Percentiles rank a stretch among this genome's conserved stretches.
Evolutionary conservation across 2,888 invertebrate genomes (phyloP).

Genomic region (Cheilosia scutellata): DNA sequence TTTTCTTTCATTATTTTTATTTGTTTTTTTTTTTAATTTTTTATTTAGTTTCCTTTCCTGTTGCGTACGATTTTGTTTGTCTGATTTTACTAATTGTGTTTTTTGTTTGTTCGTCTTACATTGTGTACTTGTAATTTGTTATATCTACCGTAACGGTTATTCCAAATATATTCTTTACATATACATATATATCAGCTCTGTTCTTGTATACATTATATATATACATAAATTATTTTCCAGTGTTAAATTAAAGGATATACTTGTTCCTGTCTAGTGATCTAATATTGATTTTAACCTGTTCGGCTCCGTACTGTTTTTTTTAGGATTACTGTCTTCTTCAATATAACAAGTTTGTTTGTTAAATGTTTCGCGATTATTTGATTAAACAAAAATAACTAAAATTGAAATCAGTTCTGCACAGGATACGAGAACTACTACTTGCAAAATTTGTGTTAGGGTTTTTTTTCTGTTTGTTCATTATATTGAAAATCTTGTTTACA

Average conservation of each 20-base stretch:
- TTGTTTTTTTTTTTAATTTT: slow-evolving; percentile 57
- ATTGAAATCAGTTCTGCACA: slow-evolving; percentile 68
- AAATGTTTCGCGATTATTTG: slow-evolving; percentile 73
- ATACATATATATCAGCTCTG: slow-evolving; percentile 71
- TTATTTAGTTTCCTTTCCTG: slow-evolving; percentile 63
- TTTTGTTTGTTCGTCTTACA: slow-evolving; percentile 59
- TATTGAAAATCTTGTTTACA: slow-evolving; percentile 56
- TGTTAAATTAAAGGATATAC: slow-evolving; percentile 68
- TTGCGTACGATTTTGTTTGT: slow-evolving; percentile 56
- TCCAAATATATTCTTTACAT: slow-evolving; percentile 65
- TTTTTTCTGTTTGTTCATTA: slow-evolving; percentile 37
- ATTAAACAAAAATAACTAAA: slow-evolving; percentile 39
- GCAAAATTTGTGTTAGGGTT: slow-evolving; percentile 40
- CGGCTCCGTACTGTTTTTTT: slow-evolving; percentile 46
- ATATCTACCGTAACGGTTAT: slow-evolving; percentile 72
- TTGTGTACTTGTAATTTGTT: slow-evolving; percentile 70
- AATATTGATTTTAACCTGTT: slow-evolving; percentile 70
- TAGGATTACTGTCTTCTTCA: slow-evolving; percentile 51
- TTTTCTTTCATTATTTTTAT: slow-evolving; percentile 77
- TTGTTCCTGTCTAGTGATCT: slow-evolving; percentile 67
- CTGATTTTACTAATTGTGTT: slow-evolving; percentile 53
- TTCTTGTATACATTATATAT: slow-evolving; percentile 55
- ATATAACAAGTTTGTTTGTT: slow-evolving; percentile 48
- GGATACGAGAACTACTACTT: slow-evolving; percentile 64
- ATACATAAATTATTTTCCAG: slow-evolving; percentile 56